Base-by-base conservation (phyloP, 2,888 invertebrate species). In the Siphlonurus alternatus region DNA sequence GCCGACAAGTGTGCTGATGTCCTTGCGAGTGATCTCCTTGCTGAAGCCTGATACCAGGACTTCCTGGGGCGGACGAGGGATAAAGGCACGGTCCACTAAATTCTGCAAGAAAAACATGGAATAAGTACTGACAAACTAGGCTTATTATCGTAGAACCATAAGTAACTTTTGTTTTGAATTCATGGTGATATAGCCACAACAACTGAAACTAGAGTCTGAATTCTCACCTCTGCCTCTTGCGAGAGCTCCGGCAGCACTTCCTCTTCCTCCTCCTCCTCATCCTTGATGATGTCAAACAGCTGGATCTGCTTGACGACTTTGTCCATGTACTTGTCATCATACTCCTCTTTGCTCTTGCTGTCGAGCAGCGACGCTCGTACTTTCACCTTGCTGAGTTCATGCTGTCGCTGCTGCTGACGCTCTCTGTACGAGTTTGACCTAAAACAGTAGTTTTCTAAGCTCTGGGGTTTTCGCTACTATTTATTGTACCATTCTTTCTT, bases 1-100 rank as follows among this genome's bases (percentile, higher is more conserved):
- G 0, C 88, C 89, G 0, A 81, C 76, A 22, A 99, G 76, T 0
- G 96, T 95, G 66, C 83, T 80, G 19, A 98, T 81, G 73, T 98
- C 97, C 61, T 84, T 83, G 65, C 92, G 76, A 0, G 83, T 84
- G 19, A 93, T 84, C 66, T 79, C 80, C 25, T 88, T 70, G 15
- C 78, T 77, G 69, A 81, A 83, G 2, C 75, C 79, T 65, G 81
- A 80, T 1, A 82, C 80, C 3, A 91, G 75, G 22, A 91, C 78
- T 73, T 90, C 83, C 61, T 83, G 80, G 0, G 82, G 77, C 1
- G 83, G 81, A 1, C 82, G 82, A 0, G 79, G 77, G 0, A 79
- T 78, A 1, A 87, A 74, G 0, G 85, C 85, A 53, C 75, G 76
- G 62, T 80, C 79, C 0, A 87, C 68, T 23, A 71, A 69, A 51